Evolutionary conservation across 2,888 invertebrate genomes (phyloP).

Genomic region (Mesorhabditis sp.): DNA sequence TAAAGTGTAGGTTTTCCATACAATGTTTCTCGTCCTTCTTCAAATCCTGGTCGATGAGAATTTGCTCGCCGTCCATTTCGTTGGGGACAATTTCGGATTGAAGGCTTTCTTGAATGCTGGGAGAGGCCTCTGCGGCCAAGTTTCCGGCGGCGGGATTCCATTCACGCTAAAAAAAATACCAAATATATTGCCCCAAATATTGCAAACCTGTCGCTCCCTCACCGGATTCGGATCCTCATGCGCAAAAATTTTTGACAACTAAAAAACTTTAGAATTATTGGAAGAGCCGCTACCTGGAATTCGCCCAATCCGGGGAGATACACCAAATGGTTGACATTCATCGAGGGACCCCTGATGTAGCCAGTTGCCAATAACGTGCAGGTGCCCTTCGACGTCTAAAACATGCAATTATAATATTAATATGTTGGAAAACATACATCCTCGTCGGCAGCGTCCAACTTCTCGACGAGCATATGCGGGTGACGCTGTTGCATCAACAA

Average conservation of each 20-base stretch:
- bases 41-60: slow-evolving; percentile 92
- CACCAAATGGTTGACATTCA: slow-evolving; percentile 82
- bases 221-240: slow-evolving; percentile 35
- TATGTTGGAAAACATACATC: slow-evolving; percentile 13
- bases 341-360: slow-evolving; percentile 76
- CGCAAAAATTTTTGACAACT: slow-evolving; percentile 15
- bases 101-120: slow-evolving; percentile 67
- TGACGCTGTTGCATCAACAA: slow-evolving; percentile 76
- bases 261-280: slow-evolving; percentile 49
- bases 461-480: slow-evolving; percentile 79
- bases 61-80: slow-evolving; percentile 90
- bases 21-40: slow-evolving; percentile 65
- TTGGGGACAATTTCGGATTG: slow-evolving; percentile 67
- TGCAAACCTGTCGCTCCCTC: slow-evolving; percentile 15
- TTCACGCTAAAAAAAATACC: too few relatives aligned
- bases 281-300: slow-evolving; percentile 77
- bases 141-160: not conserved
- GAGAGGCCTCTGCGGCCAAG: slow-evolving; percentile 41
- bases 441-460: slow-evolving; percentile 67
- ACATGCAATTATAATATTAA: not conserved
- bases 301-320: slow-evolving; percentile 89
- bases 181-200: not conserved
- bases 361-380: slow-evolving; percentile 71
- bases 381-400: slow-evolving; percentile 21
- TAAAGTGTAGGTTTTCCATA: slow-evolving; percentile 14